Base-by-base conservation (phyloP, 2,888 invertebrate species). In the Sialis lutaria region DNA sequence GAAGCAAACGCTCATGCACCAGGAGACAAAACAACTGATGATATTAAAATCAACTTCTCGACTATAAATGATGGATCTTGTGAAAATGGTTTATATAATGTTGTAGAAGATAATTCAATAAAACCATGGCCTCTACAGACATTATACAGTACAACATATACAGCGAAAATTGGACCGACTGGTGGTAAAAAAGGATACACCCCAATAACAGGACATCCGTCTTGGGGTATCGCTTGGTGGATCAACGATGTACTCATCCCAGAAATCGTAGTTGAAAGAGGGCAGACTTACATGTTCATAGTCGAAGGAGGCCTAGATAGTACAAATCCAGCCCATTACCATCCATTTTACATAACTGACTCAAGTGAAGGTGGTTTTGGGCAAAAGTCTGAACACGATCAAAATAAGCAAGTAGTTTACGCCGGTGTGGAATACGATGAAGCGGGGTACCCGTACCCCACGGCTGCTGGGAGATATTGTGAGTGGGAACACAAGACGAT, bases 211-310 rank as follows among this genome's bases (percentile, higher is more conserved):
- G 84, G 86, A 42, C 73, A 75, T 54, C 81, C 85, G 6, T 83
- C 86, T 0, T 89, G 89, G 87, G 90, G 90, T 48, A 86, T 91
- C 52, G 85, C 88, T 12, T 92, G 89, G 89, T 93, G 89, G 68
- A 79, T 93, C 59, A 91, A 93, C 65, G 90, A 90, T 57, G 70
- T 80, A 53, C 73, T 93, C 13, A 88, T 91, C 53, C 93, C 93
- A 0, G 91, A 92, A 67, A 68, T 93, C 33, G 84, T 82, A 45
- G 83, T 93, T 50, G 87, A 89, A 60, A 72, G 91, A 42, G 91
- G 90, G 2, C 76, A 81, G 59, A 87, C 82, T 0, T 91, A 92
- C 67, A 83, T 80, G 33, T 92, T 92, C 63, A 63, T 76, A 30
- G 82, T 92, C 1, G 91, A 92, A 64, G 90, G 90, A 37, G 88